Conservation (phyloP, 2,113 vertebrate genomes). For the Prolemur simus region DNA sequence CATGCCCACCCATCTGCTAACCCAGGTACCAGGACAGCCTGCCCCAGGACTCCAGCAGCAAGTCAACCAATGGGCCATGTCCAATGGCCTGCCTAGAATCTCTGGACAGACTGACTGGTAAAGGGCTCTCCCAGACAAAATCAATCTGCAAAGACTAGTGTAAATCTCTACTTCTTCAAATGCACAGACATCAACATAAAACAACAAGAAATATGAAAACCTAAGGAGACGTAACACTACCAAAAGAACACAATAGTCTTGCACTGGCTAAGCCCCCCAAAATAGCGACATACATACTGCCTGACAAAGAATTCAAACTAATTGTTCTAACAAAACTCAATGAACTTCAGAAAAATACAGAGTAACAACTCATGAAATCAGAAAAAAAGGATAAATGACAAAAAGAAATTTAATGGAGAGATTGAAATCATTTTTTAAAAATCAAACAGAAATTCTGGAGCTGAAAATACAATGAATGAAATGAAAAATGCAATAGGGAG, state of each 20-base stretch:
- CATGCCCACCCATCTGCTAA: background rate
- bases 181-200: background rate
- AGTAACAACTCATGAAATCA: background rate
- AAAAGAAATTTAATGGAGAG: background rate
- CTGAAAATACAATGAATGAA: too few relatives aligned
- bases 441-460: background rate
- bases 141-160: background rate
- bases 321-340: background rate
- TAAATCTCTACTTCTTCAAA: background rate
- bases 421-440: background rate
- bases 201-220: background rate
- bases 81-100: background rate
- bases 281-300: background rate
- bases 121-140: background rate
- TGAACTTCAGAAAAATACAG: background rate
- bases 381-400: background rate
- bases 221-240: background rate
- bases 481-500: too few relatives aligned
- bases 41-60: background rate
- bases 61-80: background rate
- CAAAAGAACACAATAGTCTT: background rate
- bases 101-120: background rate
- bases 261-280: background rate
- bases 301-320: background rate
- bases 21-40: background rate